Base-by-base conservation (phyloP, 2,113 vertebrate genomes). In the Phalacrocorax carbo region DNA sequence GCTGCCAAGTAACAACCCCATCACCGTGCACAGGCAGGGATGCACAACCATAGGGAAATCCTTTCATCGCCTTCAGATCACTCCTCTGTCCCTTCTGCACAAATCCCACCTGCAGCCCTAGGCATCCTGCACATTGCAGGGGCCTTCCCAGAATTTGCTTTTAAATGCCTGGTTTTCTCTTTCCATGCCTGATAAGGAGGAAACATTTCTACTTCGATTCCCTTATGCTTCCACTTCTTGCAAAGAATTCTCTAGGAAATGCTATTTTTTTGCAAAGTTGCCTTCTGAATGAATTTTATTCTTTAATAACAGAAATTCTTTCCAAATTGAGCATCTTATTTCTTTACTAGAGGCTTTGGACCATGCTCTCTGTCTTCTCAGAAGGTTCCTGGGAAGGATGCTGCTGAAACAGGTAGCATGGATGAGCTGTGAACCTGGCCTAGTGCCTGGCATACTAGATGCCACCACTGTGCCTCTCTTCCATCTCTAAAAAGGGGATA, bases 321-420 rank as follows among this genome's bases (percentile, higher is more conserved):
- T 40, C 38, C 64, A 62, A 91, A 75, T 2, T 30, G 20, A 54
- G 26, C 17, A 19, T 27, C 10, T 40, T 57, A 19, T 34, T 89
- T 88, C 32, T 76, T 57, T 36, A 44, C 44, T 82, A 55, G 32
- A 64, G 32, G 29, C 25, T 51, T 86, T 73, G 82, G 55, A 21
- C 10, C 20, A 10, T 66, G 14, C 4, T 71, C 26, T 83, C 30
- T 84, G 46, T 17, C 27, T 82, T 81, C 38, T 82, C 2, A 6
- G 38, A 84, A 75, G 55, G 12, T 13, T 83, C 5, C 42, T 91
- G 68, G 62, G 26, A 78, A 77, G 26, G 18, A 21, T 52, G 42
- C 46, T 87, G 61, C 38, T 82, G 57, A 15, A 52, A n/a, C 0
- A 3, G 23, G 29, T 60, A 9, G 15, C 0, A 0, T 32, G 51